phyloP scores from a whole-genome alignment of 2,888 invertebrate species.

The Imbricaverruca yamaguchii region DNA sequence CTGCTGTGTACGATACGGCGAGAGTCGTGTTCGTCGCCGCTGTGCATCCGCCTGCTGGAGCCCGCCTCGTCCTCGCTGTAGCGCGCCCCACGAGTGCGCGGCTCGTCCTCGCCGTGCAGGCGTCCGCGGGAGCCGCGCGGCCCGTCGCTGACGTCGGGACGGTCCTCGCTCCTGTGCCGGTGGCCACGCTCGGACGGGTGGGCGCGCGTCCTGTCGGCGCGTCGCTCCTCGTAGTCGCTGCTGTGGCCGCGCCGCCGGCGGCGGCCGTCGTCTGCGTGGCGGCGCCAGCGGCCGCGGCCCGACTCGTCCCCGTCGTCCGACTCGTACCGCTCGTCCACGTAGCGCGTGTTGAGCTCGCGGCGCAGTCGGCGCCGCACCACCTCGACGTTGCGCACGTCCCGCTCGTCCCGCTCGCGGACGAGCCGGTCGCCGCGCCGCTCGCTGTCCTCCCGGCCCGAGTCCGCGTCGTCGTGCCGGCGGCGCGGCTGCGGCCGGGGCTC shows the following conservation, averaged over 20 bases:
- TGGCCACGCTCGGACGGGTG: background rate
- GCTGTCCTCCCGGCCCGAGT: slow-evolving; percentile 15
- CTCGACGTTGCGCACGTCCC: background rate
- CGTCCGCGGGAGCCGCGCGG: background rate
- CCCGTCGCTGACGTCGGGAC: background rate
- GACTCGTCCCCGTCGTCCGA: background rate
- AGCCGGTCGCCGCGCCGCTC: background rate
- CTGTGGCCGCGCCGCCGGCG: background rate
- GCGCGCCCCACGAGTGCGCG: background rate
- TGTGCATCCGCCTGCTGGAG: background rate
- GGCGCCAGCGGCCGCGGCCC: background rate
- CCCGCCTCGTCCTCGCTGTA: background rate
- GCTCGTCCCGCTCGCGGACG: background rate
- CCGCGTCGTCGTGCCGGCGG: background rate
- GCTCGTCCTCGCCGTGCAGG: background rate
- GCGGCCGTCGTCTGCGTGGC: background rate
- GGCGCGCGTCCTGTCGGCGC: background rate
- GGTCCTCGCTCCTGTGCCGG: background rate
- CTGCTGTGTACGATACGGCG: background rate
- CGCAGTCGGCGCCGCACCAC: slow-evolving; percentile 13
- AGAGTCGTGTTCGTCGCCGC: background rate
- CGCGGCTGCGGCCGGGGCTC: background rate
- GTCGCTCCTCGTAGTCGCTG: background rate
- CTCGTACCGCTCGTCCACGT: slow-evolving; percentile 9
- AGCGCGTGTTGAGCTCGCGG: slow-evolving; percentile 14